Evolutionary conservation across 2,113 vertebrate genomes (phyloP).

Genomic region (Bothrops jararaca): DNA sequence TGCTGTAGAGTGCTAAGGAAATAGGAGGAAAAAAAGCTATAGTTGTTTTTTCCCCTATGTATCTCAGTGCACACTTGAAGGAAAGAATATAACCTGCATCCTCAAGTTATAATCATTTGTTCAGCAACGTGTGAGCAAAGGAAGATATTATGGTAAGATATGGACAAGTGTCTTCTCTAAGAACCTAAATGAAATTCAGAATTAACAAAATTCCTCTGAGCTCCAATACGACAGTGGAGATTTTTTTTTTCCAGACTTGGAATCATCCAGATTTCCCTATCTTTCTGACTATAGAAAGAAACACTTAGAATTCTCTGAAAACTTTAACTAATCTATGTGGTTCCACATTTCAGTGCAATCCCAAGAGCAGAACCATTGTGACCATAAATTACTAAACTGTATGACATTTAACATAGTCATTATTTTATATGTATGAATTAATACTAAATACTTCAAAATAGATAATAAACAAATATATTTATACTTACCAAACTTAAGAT

Average conservation of each 20-base stretch:
- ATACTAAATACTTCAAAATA: neutral
- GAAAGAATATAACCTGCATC: neutral
- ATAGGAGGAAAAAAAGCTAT: neutral
- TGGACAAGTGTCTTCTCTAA: neutral
- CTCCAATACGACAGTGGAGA: neutral
- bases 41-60: neutral
- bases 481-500: neutral
- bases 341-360: neutral
- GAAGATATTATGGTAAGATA: neutral
- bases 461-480: neutral
- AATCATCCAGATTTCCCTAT: neutral
- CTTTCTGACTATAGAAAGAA: neutral
- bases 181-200: neutral
- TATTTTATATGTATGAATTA: neutral
- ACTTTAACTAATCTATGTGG: neutral
- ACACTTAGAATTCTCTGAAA: neutral
- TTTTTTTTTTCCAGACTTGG: neutral
- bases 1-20: neutral
- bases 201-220: neutral
- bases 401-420: neutral
- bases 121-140: neutral
- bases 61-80: neutral
- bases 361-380: neutral
- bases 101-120: neutral
- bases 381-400: neutral